phyloP scores from a whole-genome alignment of 2,113 vertebrate species.

The Nasalis larvatus region DNA sequence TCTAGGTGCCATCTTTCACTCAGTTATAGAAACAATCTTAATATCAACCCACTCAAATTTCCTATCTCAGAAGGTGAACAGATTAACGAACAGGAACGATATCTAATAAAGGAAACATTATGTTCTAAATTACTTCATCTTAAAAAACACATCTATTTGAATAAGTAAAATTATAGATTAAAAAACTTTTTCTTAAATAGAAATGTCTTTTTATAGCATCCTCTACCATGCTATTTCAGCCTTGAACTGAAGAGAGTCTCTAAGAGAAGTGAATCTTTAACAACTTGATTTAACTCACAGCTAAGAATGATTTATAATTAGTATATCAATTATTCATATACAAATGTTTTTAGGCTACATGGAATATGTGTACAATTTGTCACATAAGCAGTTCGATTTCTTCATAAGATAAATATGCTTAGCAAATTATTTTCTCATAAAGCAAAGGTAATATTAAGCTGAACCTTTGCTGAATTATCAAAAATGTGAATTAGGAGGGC shows the following conservation, averaged over 20 bases:
- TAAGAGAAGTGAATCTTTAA: background rate
- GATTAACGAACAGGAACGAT: background rate
- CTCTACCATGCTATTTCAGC: background rate
- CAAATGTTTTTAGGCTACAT: slow-evolving; percentile 59
- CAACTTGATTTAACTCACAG: slow-evolving; percentile 46
- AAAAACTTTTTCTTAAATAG: background rate
- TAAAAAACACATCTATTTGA: background rate
- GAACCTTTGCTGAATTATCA: slow-evolving; percentile 46
- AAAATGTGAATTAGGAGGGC: slow-evolving; percentile 27
- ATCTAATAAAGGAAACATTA: background rate
- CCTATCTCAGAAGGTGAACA: background rate
- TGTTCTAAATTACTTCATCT: background rate
- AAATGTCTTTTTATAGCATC: background rate
- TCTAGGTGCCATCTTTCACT: background rate
- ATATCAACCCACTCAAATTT: background rate
- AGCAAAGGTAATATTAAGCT: slow-evolving; percentile 62
- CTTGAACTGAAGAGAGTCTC: background rate
- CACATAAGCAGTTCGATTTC: slow-evolving; percentile 62
- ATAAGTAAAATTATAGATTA: background rate
- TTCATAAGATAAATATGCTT: slow-evolving; percentile 63
- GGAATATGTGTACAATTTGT: slow-evolving; percentile 57
- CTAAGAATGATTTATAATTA: slow-evolving; percentile 61
- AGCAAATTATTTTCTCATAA: slow-evolving; percentile 73
- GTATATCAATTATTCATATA: slow-evolving; percentile 63
- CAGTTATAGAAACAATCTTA: background rate